Conservation (phyloP, 2,797 vertebrate species). For the Carcharodon carcharias region DNA sequence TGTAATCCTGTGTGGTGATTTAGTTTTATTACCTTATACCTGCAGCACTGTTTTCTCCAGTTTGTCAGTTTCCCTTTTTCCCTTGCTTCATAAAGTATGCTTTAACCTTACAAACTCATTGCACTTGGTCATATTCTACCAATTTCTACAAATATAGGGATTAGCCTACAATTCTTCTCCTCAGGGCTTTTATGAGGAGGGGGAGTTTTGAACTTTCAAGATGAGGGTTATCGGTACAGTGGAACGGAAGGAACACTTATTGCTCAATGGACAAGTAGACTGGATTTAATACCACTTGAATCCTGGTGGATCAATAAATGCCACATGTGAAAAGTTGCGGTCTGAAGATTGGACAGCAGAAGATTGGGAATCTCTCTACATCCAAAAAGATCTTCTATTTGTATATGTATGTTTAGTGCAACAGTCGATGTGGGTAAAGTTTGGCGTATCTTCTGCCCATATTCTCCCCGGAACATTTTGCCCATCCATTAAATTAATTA, state of each 20-base stretch:
- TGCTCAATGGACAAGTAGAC: neutral
- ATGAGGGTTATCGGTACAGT: neutral
- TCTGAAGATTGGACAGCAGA: neutral
- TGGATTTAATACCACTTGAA: neutral
- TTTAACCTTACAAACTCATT: neutral
- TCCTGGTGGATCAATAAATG: neutral
- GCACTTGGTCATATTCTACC: neutral
- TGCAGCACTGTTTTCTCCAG: neutral
- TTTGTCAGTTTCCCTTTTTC: neutral
- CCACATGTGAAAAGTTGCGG: neutral
- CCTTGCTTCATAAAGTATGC: neutral
- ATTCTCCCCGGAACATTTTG: neutral
- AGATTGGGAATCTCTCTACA: neutral
- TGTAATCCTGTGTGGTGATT: neutral
- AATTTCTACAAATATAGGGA: neutral
- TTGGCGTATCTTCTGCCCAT: neutral
- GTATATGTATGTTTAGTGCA: neutral
- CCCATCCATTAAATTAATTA: neutral
- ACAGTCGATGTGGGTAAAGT: neutral
- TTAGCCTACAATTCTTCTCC: neutral
- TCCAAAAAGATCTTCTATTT: neutral
- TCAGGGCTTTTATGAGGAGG: neutral
- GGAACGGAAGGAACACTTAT: neutral
- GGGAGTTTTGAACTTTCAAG: neutral
- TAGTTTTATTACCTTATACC: neutral